Base-by-base conservation (phyloP, 2,888 invertebrate genomes). In the Saturnia pavonia region DNA sequence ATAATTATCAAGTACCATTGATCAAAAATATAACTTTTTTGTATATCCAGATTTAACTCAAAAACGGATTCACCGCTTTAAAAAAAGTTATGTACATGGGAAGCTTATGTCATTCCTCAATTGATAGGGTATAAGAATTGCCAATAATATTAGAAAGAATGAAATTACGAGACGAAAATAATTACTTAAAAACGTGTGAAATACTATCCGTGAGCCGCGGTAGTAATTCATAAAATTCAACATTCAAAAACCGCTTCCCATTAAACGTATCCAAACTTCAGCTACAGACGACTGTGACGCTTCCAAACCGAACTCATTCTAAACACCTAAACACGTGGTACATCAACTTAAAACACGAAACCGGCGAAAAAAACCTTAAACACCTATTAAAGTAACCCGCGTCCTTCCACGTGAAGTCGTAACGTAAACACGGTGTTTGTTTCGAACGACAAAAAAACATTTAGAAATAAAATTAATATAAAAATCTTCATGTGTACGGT, bases 391-490 rank as follows among this genome's bases (percentile, higher is more conserved):
- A 68, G 60, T 72, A 73, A 74, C 74, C 74, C 74, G n/a, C n/a
- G 69, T 69, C 69, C 72, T 74, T 73, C 73, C 72, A 68, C 72
- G 69, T 70, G 70, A 71, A 72, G 73, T 76, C 82, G 84, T 74
- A 78, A 76, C 66, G 70, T 82, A 85, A 85, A 85, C 84, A 85
- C 70, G 78, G 78, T 78, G 77, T 79, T 75, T 76, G 76, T 78
- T 77, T 71, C 68, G 72, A 76, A 81, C 88, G 88, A 89, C 90
- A 89, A 89, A 90, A 90, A 88, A 76, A 34, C 34, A 73, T 74
- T 80, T 77, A 79, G 82, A 84, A 85, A 85, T 83, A 85, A 85
- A 85, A 85, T 84, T 81, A 82, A 82, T 82, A 80, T 74, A 76
- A 73, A 69, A 72, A 66, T 76, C 81, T 82, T 84, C 82, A 83